A percentile compares a stretch with the other conserved stretches of the same genome.
These are phyloP conservation scores for Syrphus vitripennis DNA, from an alignment of 2,888 invertebrate species.

Conservation along the genomic window DNA sequence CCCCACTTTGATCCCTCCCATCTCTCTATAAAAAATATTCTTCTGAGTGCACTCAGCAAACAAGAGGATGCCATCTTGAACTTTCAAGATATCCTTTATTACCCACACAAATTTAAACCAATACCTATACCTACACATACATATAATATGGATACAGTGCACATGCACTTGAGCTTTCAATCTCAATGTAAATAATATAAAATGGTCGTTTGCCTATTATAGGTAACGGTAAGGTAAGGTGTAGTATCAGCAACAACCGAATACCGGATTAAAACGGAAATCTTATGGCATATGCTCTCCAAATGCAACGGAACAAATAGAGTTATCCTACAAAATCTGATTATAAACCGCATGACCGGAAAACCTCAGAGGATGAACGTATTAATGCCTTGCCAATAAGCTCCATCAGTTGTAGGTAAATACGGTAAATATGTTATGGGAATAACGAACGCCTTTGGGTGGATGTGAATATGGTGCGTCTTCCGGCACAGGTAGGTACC, in stretches of 20 bases:
- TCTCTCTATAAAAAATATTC: neutral
- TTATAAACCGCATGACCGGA: slow-evolving; percentile 70
- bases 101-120: neutral
- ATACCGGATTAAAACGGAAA: slow-evolving; percentile 32
- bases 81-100: neutral
- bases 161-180: slow-evolving; percentile 7
- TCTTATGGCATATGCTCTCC: slow-evolving; percentile 16
- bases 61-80: slow-evolving; percentile 51
- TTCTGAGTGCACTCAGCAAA: slow-evolving; percentile 44
- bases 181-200: slow-evolving; percentile 23
- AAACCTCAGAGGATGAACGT: slow-evolving; percentile 66
- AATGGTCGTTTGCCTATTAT: neutral
- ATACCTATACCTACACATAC: neutral
- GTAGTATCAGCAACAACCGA: neutral
- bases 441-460: slow-evolving; percentile 32
- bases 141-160: neutral
- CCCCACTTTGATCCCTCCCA: slow-evolving; percentile 8
- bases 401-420: slow-evolving; percentile 53
- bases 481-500: neutral
- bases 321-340: slow-evolving; percentile 37
- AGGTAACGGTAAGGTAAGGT: too few species aligned
- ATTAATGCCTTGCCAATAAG: slow-evolving; percentile 63
- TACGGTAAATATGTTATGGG: slow-evolving; percentile 37
- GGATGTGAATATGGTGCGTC: neutral
- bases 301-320: slow-evolving; percentile 28